Evolutionary conservation across 2,113 vertebrate genomes (phyloP).

Genomic region (Odocoileus hemionus): DNA sequence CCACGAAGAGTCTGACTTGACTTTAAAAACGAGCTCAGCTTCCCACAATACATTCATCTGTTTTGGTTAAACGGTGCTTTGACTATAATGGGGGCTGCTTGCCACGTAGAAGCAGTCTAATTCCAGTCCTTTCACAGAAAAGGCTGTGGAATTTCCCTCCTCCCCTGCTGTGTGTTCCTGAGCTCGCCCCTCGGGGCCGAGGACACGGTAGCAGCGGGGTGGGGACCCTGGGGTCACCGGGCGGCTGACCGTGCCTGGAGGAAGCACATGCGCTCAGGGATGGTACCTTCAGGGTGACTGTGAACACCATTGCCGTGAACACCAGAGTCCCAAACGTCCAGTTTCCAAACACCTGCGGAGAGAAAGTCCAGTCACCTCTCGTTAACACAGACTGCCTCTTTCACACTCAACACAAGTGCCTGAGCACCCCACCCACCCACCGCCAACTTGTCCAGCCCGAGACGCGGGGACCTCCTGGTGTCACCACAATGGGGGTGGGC

Average conservation of each 20-base stretch:
- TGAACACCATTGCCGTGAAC: conserved; percentile 96
- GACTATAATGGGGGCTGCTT: background rate
- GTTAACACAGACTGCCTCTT: background rate
- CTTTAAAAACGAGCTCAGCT: background rate
- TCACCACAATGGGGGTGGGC: fast-evolving
- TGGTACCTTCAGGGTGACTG: conserved; percentile 95
- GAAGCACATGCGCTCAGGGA: background rate
- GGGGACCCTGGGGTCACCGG: background rate
- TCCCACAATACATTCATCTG: background rate
- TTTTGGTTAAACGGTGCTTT: background rate
- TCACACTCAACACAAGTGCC: background rate
- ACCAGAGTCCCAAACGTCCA: conserved; percentile 98
- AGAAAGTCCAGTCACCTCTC: conserved; percentile 20
- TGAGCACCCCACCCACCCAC: background rate
- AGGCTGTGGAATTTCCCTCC: background rate
- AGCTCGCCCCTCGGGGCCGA: background rate
- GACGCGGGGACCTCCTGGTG: background rate
- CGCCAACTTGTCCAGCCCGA: background rate
- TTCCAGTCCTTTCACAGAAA: background rate
- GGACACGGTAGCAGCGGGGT: fast-evolving
- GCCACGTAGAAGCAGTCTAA: background rate
- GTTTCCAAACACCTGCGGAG: conserved; percentile 92
- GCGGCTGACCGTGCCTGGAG: fast-evolving
- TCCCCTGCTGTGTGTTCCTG: background rate
- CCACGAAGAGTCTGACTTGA: fast-evolving